Percentiles rank a stretch among this genome's conserved stretches.
These are phyloP conservation scores for Drosophila yooni DNA, from an alignment of 2,888 invertebrate genomes.

Conservation along the genomic window DNA sequence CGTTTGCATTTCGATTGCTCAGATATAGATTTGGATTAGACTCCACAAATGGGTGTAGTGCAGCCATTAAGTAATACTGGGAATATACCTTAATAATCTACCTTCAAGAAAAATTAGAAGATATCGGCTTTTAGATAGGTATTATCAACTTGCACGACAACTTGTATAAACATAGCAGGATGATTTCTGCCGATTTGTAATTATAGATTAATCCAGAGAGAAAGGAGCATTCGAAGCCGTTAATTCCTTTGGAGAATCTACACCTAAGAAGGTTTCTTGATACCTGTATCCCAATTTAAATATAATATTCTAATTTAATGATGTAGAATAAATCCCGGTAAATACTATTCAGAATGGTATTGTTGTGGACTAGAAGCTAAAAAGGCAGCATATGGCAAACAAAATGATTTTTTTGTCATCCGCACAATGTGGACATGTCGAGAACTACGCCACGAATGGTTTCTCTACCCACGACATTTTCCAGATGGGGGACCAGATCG, in stretches of 20 bases:
- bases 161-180: background rate
- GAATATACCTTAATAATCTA: background rate
- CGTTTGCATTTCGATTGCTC: constrained; percentile 7
- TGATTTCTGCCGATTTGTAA: background rate
- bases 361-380: background rate
- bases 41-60: constrained; percentile 8
- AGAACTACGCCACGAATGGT: background rate
- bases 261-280: background rate
- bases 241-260: background rate
- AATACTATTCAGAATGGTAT: background rate
- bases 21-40: background rate
- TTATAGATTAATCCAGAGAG: background rate
- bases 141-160: background rate
- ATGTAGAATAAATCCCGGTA: background rate
- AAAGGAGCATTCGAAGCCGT: background rate
- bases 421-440: background rate
- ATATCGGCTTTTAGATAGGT: background rate
- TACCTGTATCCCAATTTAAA: no score
- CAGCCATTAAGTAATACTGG: background rate
- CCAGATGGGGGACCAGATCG: background rate
- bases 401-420: background rate
- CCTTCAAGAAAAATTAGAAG: background rate
- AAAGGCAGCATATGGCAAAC: background rate
- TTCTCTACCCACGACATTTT: background rate
- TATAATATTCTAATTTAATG: background rate